phyloP scores from a whole-genome alignment of 1,140 invertebrate genomes.

The Zaprionus inermis region DNA sequence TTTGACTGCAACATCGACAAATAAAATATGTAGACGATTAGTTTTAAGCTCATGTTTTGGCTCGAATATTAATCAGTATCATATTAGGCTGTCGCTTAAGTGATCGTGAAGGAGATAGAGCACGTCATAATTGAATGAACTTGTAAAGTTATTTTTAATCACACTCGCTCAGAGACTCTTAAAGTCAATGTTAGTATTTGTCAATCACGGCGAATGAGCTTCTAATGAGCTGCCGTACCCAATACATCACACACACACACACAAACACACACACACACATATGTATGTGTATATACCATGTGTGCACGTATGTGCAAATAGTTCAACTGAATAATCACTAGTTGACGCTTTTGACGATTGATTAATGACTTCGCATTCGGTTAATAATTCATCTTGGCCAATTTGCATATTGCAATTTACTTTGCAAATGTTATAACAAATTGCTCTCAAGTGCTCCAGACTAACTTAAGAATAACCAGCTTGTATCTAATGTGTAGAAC shows the following conservation, averaged over 20 bases:
- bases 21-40: not conserved
- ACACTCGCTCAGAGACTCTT: not conserved
- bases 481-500: not conserved
- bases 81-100: not conserved
- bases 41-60: not conserved
- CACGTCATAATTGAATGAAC: not conserved
- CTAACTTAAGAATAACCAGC: constrained; percentile 8
- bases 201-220: constrained; percentile 1
- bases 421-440: constrained; percentile 34
- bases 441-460: constrained; percentile 29
- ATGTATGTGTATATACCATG: not conserved
- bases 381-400: constrained; percentile 29
- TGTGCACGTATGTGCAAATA: constrained; percentile 9
- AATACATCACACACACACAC: not conserved
- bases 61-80: not conserved
- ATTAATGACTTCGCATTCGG: constrained; percentile 34
- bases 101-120: not conserved
- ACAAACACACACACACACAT: not conserved
- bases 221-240: not conserved
- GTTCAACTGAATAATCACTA: constrained; percentile 38
- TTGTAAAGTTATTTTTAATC: constrained; percentile 2
- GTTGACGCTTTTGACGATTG: constrained; percentile 28
- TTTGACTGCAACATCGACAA: not conserved
- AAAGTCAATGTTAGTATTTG: constrained; percentile 6
- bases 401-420: constrained; percentile 47